Base-by-base conservation (phyloP, 2,113 vertebrate genomes). In the Nothobranchius kuhntae region DNA sequence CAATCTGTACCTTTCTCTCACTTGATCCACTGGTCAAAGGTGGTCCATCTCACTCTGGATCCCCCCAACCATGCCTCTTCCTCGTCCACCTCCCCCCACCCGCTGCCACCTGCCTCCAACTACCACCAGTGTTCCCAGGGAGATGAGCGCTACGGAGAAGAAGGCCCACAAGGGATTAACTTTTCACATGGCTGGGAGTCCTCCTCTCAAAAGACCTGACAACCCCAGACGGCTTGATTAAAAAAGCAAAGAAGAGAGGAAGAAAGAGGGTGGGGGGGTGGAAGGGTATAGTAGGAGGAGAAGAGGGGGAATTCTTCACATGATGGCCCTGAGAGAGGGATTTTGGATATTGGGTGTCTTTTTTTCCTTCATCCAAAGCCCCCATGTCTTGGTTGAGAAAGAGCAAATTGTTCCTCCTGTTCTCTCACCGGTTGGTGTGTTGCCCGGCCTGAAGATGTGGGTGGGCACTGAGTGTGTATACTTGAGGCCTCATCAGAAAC, bases 111-210 rank as follows among this genome's bases (percentile, higher is more conserved):
- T 87, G 87, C 86, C 80, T 86, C 74, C 78, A 77, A 85, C 84
- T 87, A 87, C 87, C 86, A 79, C 86, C 82, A 87, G 91, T 91
- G 91, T 94, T 94, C 92, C 93, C 93, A 93, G 92, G 92, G 93
- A 92, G 91, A 93, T 93, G 92, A 91, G 90, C 91, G 88, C 86
- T 75, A 76, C 84, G 65, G 89, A 90, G 90, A 90, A 93, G 87
- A 92, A 90, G 90, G 90, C 91, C 89, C 91, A 78, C 89, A 83
- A 91, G 89, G 93, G 92, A 93, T 94, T 94, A 94, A 93, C 92
- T 93, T 94, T 94, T 93, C 93, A 94, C 93, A 94, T 93, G 93
- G 93, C 91, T 93, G 91, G 92, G 92, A 93, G 92, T 93, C 91
- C 83, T 85, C 75, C 76, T 90, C 90, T 94, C 91, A 93, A 94